These are phyloP conservation scores for Tolmerus cingulatus DNA, from an alignment of 2,888 invertebrate species.

Conservation along the genomic window DNA sequence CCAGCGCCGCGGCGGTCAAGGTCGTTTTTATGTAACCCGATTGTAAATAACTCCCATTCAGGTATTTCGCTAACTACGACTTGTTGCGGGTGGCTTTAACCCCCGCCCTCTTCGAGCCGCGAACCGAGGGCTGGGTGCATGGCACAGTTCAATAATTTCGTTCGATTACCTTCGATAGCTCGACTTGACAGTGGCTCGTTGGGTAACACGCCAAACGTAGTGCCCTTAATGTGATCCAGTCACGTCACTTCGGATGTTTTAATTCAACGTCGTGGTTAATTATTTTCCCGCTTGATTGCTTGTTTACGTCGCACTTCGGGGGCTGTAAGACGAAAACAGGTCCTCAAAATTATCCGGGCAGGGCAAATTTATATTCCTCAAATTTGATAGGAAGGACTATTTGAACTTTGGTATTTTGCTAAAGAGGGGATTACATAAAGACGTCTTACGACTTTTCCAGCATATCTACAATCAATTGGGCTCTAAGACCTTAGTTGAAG, in stretches of 20 bases:
- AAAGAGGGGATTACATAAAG: not conserved
- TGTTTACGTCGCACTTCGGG: not conserved
- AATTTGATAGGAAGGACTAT: not conserved
- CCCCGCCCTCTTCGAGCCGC: not conserved
- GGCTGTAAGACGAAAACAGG: not conserved
- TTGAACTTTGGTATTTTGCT: not conserved
- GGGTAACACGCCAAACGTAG: not conserved
- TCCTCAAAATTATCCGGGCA: not conserved
- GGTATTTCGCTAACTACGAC: not conserved
- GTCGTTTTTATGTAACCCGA: not conserved
- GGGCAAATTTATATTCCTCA: not conserved
- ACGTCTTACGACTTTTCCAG: not conserved
- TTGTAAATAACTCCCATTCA: not conserved
- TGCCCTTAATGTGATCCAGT: not conserved
- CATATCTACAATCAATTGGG: not conserved
- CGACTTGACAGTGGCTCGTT: not conserved
- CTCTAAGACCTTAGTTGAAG: not conserved
- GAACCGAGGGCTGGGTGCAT: not conserved
- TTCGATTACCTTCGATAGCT: slow-evolving; percentile 8
- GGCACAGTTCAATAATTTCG: slow-evolving; percentile 20
- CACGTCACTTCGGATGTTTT: slow-evolving; percentile 27
- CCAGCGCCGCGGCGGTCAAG: not conserved
- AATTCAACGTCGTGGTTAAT: not conserved
- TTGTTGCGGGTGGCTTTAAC: not conserved
- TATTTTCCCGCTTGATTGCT: slow-evolving; percentile 8